Evolutionary conservation across 2,888 invertebrate genomes (phyloP).

Genomic region (Euzophera pinguis): DNA sequence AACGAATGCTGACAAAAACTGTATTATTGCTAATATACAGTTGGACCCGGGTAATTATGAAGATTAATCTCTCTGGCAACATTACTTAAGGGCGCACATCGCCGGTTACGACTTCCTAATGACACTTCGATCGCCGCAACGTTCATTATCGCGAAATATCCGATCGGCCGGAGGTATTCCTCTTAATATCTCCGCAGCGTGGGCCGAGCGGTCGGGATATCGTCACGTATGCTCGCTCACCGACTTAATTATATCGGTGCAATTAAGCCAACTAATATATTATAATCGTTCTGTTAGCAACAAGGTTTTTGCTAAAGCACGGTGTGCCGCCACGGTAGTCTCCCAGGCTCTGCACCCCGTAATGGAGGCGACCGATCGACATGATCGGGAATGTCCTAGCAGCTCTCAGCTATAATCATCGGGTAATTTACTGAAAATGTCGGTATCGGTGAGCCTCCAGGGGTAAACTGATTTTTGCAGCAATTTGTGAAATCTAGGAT

Average conservation of each 20-base stretch:
- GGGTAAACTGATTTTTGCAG: constrained; percentile 1
- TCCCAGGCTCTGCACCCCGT: constrained; percentile 49
- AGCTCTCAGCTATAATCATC: constrained; percentile 26
- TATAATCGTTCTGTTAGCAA: constrained; percentile 77
- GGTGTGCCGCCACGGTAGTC: constrained; percentile 53
- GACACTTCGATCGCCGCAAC: constrained; percentile 74
- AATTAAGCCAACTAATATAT: constrained; percentile 79
- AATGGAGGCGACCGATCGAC: constrained; percentile 50
- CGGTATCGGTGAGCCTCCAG: constrained; percentile 1
- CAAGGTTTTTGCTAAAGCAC: constrained; percentile 66
- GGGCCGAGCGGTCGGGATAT: constrained; percentile 66
- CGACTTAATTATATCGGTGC: constrained; percentile 76
- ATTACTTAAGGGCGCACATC: constrained; percentile 70
- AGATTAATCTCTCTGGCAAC: constrained; percentile 64
- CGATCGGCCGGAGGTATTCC: constrained; percentile 74
- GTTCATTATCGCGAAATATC: constrained; percentile 76
- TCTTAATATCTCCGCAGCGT: constrained; percentile 72
- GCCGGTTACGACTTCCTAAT: constrained; percentile 76
- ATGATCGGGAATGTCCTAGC: constrained; percentile 46
- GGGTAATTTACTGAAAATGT: constrained; percentile 26
- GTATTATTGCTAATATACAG: constrained; percentile 42
- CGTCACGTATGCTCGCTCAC: constrained; percentile 72
- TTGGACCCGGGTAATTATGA: constrained; percentile 58
- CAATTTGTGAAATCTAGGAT: background rate
- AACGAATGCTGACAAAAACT: constrained; percentile 29